Evolutionary conservation across 2,113 vertebrate species (phyloP).

Genomic region (Corythornis vintsioides): DNA sequence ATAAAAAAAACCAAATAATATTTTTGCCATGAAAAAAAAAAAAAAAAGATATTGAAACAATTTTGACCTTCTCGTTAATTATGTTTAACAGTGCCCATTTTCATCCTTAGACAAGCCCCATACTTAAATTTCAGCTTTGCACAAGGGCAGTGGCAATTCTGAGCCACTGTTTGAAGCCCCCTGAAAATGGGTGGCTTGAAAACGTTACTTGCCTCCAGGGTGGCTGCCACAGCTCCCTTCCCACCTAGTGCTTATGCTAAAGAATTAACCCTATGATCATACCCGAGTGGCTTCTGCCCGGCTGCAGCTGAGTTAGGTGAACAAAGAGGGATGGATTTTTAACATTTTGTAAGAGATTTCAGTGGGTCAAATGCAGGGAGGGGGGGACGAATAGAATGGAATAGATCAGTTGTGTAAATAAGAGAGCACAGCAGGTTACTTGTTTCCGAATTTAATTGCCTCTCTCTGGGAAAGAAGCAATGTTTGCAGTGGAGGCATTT

Average conservation of each 20-base stretch:
- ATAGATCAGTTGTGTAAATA: background rate
- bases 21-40: background rate
- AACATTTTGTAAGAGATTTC: background rate
- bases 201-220: background rate
- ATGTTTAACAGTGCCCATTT: background rate
- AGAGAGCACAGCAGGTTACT: background rate
- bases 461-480: background rate
- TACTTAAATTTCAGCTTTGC: background rate
- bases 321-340: background rate
- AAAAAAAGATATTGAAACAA: constrained; percentile 7
- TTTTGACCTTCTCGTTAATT: background rate
- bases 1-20: background rate
- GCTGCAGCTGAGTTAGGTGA: background rate
- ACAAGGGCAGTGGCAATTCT: background rate
- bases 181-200: background rate
- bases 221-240: background rate
- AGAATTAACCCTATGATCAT: background rate
- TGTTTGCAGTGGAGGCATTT: background rate
- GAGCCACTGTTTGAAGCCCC: background rate
- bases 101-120: background rate
- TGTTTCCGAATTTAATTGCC: background rate
- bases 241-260: background rate
- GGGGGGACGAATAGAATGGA: background rate
- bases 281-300: background rate
- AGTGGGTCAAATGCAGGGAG: background rate